Conservation (phyloP, 2,888 invertebrate species). For the Apeira syringaria region DNA sequence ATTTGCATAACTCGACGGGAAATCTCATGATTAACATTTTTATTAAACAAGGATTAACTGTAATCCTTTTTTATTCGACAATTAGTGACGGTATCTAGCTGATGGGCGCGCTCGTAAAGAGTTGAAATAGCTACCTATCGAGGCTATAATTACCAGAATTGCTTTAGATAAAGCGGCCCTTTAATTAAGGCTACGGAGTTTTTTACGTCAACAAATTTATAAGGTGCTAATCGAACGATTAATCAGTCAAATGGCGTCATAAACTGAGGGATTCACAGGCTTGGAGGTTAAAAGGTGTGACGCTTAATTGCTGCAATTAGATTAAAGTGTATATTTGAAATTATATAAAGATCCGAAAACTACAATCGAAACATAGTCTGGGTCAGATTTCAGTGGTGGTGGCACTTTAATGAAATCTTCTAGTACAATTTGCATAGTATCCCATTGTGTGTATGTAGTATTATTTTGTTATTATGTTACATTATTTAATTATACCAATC, state of each 20-base stretch:
- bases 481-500: no score
- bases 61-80: conserved; percentile 83
- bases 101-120: conserved; percentile 74
- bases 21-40: conserved; percentile 82
- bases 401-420: no score
- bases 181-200: conserved; percentile 55
- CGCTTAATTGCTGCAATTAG: not conserved
- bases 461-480: no score
- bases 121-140: conserved; percentile 75
- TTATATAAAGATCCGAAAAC: no score
- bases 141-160: conserved; percentile 72
- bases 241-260: conserved; percentile 32
- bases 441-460: no score
- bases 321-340: not conserved
- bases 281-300: conserved; percentile 4
- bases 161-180: conserved; percentile 59
- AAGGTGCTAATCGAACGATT: conserved; percentile 49
- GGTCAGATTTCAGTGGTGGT: no score
- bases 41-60: conserved; percentile 79
- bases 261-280: conserved; percentile 11
- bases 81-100: conserved; percentile 78
- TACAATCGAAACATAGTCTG: no score
- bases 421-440: no score
- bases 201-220: conserved; percentile 46
- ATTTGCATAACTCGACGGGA: conserved; percentile 75